Percentiles rank a stretch among this genome's conserved stretches.
These are phyloP conservation scores for Neodon shergylaensis DNA, from an alignment of 2,113 vertebrate species.

Conservation along the genomic window DNA sequence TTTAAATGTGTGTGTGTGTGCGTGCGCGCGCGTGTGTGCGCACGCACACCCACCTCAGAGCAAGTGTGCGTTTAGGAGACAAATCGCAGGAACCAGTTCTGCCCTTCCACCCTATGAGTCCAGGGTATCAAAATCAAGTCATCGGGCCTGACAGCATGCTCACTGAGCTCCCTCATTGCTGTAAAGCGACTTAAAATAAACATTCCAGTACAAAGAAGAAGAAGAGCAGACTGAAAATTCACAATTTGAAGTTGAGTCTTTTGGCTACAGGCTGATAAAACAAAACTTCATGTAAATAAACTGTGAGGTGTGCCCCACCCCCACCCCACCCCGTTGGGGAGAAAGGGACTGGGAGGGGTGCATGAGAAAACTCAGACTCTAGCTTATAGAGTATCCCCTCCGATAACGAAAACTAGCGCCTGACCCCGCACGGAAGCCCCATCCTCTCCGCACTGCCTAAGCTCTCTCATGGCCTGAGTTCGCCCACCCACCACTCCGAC, in stretches of 20 bases:
- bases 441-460: fast-evolving
- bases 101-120: neutral
- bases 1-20: neutral
- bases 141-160: too few species aligned
- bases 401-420: neutral
- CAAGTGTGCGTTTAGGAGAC: neutral
- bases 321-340: neutral
- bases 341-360: neutral
- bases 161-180: neutral
- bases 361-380: neutral
- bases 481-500: neutral
- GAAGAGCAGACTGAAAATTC: neutral
- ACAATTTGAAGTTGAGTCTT: conserved; percentile 43
- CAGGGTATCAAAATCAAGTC: too few species aligned
- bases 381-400: neutral
- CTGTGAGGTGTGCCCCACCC: neutral
- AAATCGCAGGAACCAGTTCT: neutral
- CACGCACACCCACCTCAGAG: neutral
- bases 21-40: neutral
- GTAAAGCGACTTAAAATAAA: conserved; percentile 18
- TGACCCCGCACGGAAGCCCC: neutral
- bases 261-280: conserved; percentile 35
- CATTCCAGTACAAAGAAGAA: neutral
- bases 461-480: neutral
- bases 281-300: conserved; percentile 45